Base-by-base conservation (phyloP, 2,888 invertebrate genomes). In the Rosalia funebris region DNA sequence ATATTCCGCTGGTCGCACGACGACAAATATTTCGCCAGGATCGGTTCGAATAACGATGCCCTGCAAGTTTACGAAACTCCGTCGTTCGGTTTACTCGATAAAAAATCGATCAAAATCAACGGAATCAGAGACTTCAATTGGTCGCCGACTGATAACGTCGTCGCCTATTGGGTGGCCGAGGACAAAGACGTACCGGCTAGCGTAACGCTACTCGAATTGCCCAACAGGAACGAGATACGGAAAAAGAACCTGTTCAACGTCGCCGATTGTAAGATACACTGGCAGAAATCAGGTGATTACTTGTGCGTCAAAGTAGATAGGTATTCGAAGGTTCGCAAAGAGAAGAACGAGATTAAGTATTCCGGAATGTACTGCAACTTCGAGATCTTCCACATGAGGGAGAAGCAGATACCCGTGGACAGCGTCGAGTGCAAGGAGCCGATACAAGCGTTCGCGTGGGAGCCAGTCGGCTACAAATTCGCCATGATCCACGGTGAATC, bases 141-240 rank as follows among this genome's bases (percentile, higher is more conserved):
- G 98, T 98, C 98, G 0, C 98, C 99, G 0, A 93, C 96, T 0
- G 96, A 98, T 79, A 98, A 97, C 78, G 87, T 93, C 31, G 88
- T 99, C 44, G 98, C 98, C 0, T 99, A 97, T 81, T 99, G 98
- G 97, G 96, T 98, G 1, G 96, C 97, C 0, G 99, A 99, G 83
- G 92, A 95, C 77, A 96, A 97, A 77, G 94, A 96, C 77, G 96
- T 96, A 0, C 98, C 98, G 7, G 98, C 98, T 0, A 88, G 96
- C 74, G 97, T 98, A 0, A 95, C 94, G 0, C 85, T 98, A 0
- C 86, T 98, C 48, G 95, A 96, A 81, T 88, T 98, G 63, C 98
- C 98, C 1, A 93, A 91, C 75, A 91, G 94, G 60, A 89, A 88
- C 47, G 96, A 96, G 83, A 88, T 91, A 37, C 89, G 97, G 69